Conservation (phyloP, 1,140 invertebrate species). For the Bradynema listronoti region DNA sequence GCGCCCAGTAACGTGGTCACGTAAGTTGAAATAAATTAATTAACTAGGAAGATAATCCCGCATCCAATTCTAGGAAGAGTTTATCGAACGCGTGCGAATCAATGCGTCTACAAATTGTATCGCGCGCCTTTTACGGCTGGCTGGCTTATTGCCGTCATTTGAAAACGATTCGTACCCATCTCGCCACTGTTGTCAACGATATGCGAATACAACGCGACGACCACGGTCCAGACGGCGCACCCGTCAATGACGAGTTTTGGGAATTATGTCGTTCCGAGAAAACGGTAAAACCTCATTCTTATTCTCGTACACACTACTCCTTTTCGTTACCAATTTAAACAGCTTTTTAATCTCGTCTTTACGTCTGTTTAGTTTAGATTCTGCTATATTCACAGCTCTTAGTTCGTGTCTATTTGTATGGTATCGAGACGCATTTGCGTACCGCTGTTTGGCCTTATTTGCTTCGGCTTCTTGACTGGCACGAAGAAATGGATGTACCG, state of each 20-base stretch:
- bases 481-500: constrained; percentile 62
- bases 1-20: no score
- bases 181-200: constrained; percentile 74
- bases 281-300: constrained; percentile 23
- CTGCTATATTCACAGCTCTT: constrained; percentile 66
- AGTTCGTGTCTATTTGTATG: constrained; percentile 76
- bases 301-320: no score
- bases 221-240: constrained; percentile 12
- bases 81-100: constrained; percentile 72
- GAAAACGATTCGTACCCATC: constrained; percentile 79
- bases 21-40: no score
- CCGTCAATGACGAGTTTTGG: constrained; percentile 51
- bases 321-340: background rate
- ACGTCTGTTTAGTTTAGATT: no score
- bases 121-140: constrained; percentile 88
- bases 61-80: constrained; percentile 33
- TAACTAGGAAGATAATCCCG: no score
- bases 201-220: constrained; percentile 33
- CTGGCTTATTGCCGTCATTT: constrained; percentile 83
- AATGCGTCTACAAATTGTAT: constrained; percentile 87
- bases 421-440: constrained; percentile 71
- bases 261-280: constrained; percentile 34
- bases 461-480: constrained; percentile 72
- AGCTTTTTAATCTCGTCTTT: constrained; percentile 1
- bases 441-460: constrained; percentile 65